A percentile compares a stretch with the other conserved stretches of the same genome.
These are phyloP conservation scores for Bagarius yarrelli DNA, from an alignment of 2,113 vertebrate genomes.

Conservation along the genomic window DNA sequence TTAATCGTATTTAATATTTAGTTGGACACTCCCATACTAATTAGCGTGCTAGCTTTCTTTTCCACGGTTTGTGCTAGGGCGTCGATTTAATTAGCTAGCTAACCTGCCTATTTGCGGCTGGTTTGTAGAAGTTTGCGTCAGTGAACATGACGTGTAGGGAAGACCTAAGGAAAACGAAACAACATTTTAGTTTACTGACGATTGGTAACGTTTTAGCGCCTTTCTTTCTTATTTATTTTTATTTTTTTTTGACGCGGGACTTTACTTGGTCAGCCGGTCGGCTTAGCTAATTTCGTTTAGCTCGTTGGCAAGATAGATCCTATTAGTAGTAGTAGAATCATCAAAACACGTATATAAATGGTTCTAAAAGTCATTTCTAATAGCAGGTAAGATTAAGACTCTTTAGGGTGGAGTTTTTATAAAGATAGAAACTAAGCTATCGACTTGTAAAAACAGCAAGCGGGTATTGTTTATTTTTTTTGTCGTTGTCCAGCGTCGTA, in stretches of 20 bases:
- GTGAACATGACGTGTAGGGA: background rate
- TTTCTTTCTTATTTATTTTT: background rate
- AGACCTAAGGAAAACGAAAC: background rate
- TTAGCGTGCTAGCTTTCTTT: constrained; percentile 15
- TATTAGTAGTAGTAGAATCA: too few relatives aligned
- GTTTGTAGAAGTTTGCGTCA: background rate
- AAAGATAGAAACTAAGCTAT: too few relatives aligned
- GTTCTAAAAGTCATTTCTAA: background rate
- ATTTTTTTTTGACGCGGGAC: background rate
- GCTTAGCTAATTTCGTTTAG: background rate
- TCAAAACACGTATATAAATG: background rate
- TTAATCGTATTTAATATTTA: background rate
- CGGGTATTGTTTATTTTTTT: background rate
- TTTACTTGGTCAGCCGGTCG: constrained; percentile 5
- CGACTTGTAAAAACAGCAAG: background rate
- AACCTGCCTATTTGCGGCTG: background rate
- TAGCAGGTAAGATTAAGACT: background rate
- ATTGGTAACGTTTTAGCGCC: background rate
- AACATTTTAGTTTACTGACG: too few relatives aligned
- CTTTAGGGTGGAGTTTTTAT: background rate
- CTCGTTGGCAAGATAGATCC: background rate
- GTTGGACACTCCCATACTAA: constrained; percentile 35
- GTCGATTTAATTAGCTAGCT: background rate
- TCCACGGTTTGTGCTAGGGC: background rate
- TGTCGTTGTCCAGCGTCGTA: background rate